Base-by-base conservation (phyloP, 1,140 invertebrate genomes). In the Leptinotarsa lineolata region DNA sequence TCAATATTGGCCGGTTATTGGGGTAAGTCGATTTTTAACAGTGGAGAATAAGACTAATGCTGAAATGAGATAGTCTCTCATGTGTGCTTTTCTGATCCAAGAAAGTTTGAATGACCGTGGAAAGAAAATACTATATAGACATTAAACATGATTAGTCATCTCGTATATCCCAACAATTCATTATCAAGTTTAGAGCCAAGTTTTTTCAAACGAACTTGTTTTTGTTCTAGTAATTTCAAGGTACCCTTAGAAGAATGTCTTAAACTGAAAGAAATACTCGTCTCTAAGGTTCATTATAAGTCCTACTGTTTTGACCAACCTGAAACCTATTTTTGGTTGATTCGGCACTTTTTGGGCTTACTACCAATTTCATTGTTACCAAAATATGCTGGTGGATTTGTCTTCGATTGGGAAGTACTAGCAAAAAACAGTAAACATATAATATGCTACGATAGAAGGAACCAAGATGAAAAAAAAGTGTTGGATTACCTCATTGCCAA, bases 281-380 rank as follows among this genome's bases (percentile, higher is more conserved):
- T 77, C 54, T 65, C 15, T 45, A 64, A 72, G 54, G 15, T 65
- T 16, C 45, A 70, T 61, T 68, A 39, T 59, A n/a, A 68, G n/a
- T 67, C 11, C 39, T 72, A 24, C 20, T 13, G 8, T 22, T 61
- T 58, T 73, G 15, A 61, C 15, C 48, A 54, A 24, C 61, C 78
- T 39, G 72, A 67, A 65, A 45, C 64, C 3, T 79, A 74, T 75
- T 74, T 75, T 46, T 79, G 78, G 78, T 1, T 78, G 44, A 68
- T 79, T 13, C 66, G 78, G 39, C 78, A 79, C 63, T 79, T 79
- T 68, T 59, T 79, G 30, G 78, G 78, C 4, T 59, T 77, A 46
- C 59, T 79, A 18, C 76, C 78, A 15, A 30, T 79, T 24, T 76
- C 78, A 20, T 64, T 79, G 44, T 73, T 79, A 54, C 72, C 78